A percentile compares a stretch with the other conserved stretches of the same genome.
These are phyloP conservation scores for Cheilosia scutellata DNA, from an alignment of 2,888 invertebrate species.

Conservation along the genomic window DNA sequence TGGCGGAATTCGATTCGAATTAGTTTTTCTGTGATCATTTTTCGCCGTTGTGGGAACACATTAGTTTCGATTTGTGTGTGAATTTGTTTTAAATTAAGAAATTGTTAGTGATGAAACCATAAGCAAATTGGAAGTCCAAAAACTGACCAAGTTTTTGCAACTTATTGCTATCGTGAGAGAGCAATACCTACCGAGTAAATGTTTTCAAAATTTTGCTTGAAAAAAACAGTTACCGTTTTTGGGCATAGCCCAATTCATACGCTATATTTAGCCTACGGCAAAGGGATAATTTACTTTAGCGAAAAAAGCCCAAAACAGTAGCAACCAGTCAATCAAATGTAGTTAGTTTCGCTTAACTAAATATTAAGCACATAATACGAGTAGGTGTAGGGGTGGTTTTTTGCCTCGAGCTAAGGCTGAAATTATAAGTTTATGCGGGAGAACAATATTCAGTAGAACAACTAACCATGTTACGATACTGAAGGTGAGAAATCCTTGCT, in stretches of 20 bases:
- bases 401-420: constrained; percentile 10
- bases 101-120: constrained; percentile 74
- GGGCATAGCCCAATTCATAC: constrained; percentile 29
- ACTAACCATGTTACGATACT: too few species aligned
- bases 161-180: constrained; percentile 36
- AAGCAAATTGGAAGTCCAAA: constrained; percentile 55
- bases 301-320: constrained; percentile 61
- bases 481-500: too few species aligned
- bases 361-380: constrained; percentile 8
- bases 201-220: constrained; percentile 25
- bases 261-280: constrained; percentile 29
- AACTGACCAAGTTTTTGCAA: constrained; percentile 3
- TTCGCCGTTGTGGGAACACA: constrained; percentile 59
- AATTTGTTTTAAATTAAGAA: constrained; percentile 67
- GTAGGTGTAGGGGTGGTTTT: neutral
- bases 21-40: constrained; percentile 51
- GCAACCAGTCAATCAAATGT: constrained; percentile 69
- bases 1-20: constrained; percentile 11
- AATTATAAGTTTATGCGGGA: constrained; percentile 38
- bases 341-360: constrained; percentile 57
- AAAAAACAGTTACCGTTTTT: neutral
- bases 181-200: constrained; percentile 1
- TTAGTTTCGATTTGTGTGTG: constrained; percentile 44
- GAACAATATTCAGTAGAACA: neutral
- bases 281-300: constrained; percentile 41